Conservation (phyloP, 1,140 invertebrate genomes). For the Magallana gigas region DNA sequence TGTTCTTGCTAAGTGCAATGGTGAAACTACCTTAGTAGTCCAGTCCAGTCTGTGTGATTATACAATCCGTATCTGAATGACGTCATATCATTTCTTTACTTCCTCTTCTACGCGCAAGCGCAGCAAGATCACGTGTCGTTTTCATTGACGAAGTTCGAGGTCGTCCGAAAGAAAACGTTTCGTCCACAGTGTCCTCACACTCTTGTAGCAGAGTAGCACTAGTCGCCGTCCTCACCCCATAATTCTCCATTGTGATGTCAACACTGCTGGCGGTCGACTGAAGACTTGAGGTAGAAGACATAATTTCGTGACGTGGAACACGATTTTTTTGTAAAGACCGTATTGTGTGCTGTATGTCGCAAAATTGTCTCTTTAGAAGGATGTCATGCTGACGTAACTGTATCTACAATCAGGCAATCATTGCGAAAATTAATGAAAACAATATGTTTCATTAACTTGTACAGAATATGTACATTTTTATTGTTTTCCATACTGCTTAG, state of each 20-base stretch:
- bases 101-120: conserved; percentile 70
- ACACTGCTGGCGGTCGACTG: conserved; percentile 50
- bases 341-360: conserved; percentile 73
- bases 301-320: conserved; percentile 1
- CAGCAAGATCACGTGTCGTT: conserved; percentile 73
- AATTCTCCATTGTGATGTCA: conserved; percentile 61
- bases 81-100: conserved; percentile 72
- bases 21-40: too few relatives aligned
- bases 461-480: too few relatives aligned
- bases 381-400: conserved; percentile 73
- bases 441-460: too few relatives aligned
- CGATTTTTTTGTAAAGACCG: conserved; percentile 55
- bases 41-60: too few relatives aligned
- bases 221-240: conserved; percentile 62
- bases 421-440: too few relatives aligned
- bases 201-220: conserved; percentile 65
- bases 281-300: conserved; percentile 47
- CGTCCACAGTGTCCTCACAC: conserved; percentile 56
- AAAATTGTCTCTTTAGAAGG: conserved; percentile 71
- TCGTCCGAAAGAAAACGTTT: conserved; percentile 57
- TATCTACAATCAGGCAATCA: conserved; percentile 62
- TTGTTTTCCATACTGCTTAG: too few relatives aligned
- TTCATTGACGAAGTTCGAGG: conserved; percentile 72
- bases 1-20: too few relatives aligned
- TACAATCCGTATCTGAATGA: not conserved